Evolutionary conservation across 2,113 vertebrate genomes (phyloP), one percentile per base, ranked within the genome.

Genomic region (Dolichallabes microphthalmus): DNA sequence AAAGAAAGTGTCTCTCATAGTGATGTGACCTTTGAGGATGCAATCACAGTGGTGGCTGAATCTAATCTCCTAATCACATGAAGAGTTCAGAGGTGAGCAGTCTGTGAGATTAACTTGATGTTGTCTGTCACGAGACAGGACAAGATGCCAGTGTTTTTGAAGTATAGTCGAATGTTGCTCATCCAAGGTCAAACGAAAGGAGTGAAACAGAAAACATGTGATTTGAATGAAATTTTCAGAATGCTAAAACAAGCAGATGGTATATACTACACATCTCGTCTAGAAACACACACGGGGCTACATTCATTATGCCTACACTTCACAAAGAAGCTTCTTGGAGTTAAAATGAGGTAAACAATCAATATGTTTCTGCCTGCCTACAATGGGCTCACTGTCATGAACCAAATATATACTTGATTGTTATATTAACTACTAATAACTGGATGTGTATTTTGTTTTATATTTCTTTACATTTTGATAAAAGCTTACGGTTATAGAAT

Each of bases 1-100:
- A 82, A 74, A 52, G 69, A 82, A 81, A 86, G 69, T 82, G 85
- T 86, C 79, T 73, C n/a, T 76, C 57, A 63, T 86, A 75, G 85
- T 82, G 85, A 82, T 66, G 58, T 82, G 85, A 82, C 79, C 79
- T 86, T 86, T 50, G 71, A 76, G 85, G 80, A 86, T 86, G 85
- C 79, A 86, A 86, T 82, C 79, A 82, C 79, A 86, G 60, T 53
- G 2, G 58, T 66, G 80, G 83, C 85, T 86, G 85, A 82, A 86
- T 86, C 85, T 86, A 86, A 86, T 86, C 85, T 86, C 79, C 79
- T 86, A 86, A 86, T 86, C 85, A 86, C 85, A 86, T 86, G 85
- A 30, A 74, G 85, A 76, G 85, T 86, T 86, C 85, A 82, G 79
- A 82, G 85, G 79, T 86, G 85, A 86, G 85, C 69, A 86, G 58